Conservation (phyloP, 2,797 vertebrate species). For the Bradypodion pumilum region DNA sequence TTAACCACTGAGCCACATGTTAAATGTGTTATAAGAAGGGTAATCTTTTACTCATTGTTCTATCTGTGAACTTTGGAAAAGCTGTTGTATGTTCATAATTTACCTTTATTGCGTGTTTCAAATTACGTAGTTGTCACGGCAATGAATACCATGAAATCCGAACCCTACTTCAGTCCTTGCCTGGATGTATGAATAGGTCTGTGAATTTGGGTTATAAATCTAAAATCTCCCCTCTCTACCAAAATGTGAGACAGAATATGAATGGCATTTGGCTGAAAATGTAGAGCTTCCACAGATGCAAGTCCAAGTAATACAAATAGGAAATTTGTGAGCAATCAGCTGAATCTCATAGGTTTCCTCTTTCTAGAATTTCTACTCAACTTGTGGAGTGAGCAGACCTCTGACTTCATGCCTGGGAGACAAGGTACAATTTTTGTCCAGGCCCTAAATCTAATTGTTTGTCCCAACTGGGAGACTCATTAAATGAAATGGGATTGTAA, state of each 20-base stretch:
- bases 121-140: neutral
- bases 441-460: too few relatives aligned
- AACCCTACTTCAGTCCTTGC: too few relatives aligned
- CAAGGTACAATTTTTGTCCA: too few relatives aligned
- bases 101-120: neutral
- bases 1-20: too few relatives aligned
- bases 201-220: too few relatives aligned
- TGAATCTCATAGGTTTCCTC: neutral
- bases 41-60: neutral
- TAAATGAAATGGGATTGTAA: too few relatives aligned
- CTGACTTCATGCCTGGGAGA: neutral
- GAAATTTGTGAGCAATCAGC: neutral
- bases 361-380: neutral
- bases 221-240: too few relatives aligned
- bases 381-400: neutral
- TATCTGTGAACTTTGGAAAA: slow-evolving; percentile 3
- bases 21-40: slow-evolving; percentile 20
- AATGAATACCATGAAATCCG: neutral
- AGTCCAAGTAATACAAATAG: neutral
- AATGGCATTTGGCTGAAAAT: too few relatives aligned
- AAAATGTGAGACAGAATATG: too few relatives aligned
- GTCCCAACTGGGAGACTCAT: too few relatives aligned
- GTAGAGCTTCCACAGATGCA: too few relatives aligned
- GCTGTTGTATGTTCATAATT: neutral
- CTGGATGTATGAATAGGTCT: too few relatives aligned